Evolutionary conservation across 1,140 invertebrate genomes (phyloP).

Genomic region (Brachionus rubens): DNA sequence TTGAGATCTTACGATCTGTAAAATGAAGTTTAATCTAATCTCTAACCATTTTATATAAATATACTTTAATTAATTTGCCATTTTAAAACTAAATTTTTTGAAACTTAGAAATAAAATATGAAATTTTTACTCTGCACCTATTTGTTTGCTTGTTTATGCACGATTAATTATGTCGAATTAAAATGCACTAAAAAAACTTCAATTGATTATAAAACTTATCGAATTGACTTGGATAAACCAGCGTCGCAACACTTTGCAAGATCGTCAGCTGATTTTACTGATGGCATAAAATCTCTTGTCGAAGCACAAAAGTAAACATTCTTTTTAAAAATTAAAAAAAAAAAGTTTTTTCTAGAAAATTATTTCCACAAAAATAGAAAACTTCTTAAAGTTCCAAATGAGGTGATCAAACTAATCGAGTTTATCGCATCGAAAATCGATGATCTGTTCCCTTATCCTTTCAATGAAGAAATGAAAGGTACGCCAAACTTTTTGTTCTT

Average conservation of each 20-base stretch:
- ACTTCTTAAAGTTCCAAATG: neutral
- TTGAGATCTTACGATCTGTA: too few relatives aligned
- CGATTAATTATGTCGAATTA: neutral
- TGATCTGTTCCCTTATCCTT: conserved; percentile 28
- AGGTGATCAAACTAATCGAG: conserved; percentile 6
- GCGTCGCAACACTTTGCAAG: neutral
- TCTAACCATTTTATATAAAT: too few relatives aligned
- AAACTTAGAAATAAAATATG: too few relatives aligned
- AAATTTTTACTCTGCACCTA: too few relatives aligned
- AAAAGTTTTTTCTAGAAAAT: neutral
- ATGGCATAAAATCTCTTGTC: conserved; percentile 14
- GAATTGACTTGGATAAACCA: conserved; percentile 37
- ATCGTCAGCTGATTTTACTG: neutral
- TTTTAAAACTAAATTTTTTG: too few relatives aligned
- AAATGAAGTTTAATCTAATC: too few relatives aligned
- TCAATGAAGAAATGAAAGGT: conserved; percentile 37
- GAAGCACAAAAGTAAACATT: conserved; percentile 31
- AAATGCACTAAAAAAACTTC: neutral
- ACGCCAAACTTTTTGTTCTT: neutral
- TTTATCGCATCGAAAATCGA: conserved; percentile 28
- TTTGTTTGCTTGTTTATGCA: too few relatives aligned
- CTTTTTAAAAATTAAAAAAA: neutral
- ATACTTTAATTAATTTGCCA: too few relatives aligned
- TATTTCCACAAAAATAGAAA: neutral
- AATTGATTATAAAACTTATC: conserved; percentile 9